Percentiles rank a stretch among this genome's conserved stretches.
Evolutionary conservation across 2,113 vertebrate genomes (phyloP).

Genomic region (Phocoena sinus): DNA sequence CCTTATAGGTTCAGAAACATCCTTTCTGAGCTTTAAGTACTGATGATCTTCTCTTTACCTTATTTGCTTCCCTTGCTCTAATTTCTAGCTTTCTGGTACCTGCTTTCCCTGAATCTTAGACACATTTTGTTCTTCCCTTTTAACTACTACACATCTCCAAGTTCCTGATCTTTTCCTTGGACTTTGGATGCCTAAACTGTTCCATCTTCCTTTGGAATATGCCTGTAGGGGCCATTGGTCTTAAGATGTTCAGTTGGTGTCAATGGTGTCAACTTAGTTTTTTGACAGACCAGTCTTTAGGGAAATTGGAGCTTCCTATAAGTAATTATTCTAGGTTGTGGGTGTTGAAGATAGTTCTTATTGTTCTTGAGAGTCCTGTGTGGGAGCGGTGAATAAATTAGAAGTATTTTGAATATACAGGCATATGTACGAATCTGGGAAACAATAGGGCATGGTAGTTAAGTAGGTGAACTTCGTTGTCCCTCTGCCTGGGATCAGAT

Average conservation of each 20-base stretch:
- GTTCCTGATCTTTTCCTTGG: not conserved
- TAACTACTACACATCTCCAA: not conserved
- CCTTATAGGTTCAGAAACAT: not conserved
- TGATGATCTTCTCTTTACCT: not conserved
- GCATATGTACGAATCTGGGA: not conserved
- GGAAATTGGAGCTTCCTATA: not conserved
- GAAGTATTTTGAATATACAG: not conserved
- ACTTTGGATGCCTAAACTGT: not conserved
- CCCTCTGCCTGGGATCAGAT: not conserved
- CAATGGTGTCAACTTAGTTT: not conserved
- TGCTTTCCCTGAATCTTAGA: not conserved
- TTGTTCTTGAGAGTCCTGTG: not conserved
- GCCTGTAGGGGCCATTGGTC: not conserved
- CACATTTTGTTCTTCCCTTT: not conserved
- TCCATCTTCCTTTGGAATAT: not conserved
- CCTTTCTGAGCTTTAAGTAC: not conserved
- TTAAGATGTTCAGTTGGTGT: not conserved
- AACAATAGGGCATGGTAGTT: not conserved
- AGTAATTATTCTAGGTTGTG: not conserved
- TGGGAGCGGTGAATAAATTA: not conserved
- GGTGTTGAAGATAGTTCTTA: not conserved
- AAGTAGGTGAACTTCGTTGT: not conserved
- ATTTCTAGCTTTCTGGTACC: not conserved
- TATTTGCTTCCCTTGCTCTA: not conserved
- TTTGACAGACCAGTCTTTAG: not conserved